Evolutionary conservation across 2,888 invertebrate genomes (phyloP), one percentile per base, ranked within the genome.

Genomic region (Leptura quadrifasciata): DNA sequence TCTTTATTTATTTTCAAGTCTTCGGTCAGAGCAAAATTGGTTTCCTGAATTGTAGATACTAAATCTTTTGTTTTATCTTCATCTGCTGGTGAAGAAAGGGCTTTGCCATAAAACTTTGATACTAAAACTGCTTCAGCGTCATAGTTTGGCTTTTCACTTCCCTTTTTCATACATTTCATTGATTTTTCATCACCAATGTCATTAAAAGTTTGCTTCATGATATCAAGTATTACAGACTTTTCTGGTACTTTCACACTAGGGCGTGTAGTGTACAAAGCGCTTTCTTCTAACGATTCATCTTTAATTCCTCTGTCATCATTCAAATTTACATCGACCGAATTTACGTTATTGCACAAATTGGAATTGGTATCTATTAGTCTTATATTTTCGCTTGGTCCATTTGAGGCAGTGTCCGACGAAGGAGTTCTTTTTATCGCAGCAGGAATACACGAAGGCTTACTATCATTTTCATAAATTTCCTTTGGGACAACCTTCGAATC

Each of bases 171-270:
- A 6, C 3, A 63, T 52, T 72, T 63, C 27, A 61, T 15, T 1
- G 35, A 52, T 17, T 76, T 77, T n/a, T 83, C 82, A 3, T 83
- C 80, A 21, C 76, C 79, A n/a, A 81, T 79, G 72, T 89, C 88
- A 79, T 89, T 89, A 76, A 89, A 91, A 85, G 90, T 90, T 89
- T 92, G 91, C 84, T 91, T 92, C 92, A 92, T 92, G 89, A 91
- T 92, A 88, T 91, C 89, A 85, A 91, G 87, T 84, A 91, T 89
- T 76, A 88, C 82, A 57, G 86, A 85, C 89, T 92, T 92, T 87
- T 92, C 92, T 85, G 92, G 91, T 85, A 92, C 89, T 84, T 92
- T 92, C 81, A 78, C 47, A 76, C 86, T 87, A 20, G 86, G 84
- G 81, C 77, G 83, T 27, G 80, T 78, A 47, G 73, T 27, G 31